Evolutionary conservation across 2,113 vertebrate species (phyloP).

Genomic region (Kryptolebias marmoratus): DNA sequence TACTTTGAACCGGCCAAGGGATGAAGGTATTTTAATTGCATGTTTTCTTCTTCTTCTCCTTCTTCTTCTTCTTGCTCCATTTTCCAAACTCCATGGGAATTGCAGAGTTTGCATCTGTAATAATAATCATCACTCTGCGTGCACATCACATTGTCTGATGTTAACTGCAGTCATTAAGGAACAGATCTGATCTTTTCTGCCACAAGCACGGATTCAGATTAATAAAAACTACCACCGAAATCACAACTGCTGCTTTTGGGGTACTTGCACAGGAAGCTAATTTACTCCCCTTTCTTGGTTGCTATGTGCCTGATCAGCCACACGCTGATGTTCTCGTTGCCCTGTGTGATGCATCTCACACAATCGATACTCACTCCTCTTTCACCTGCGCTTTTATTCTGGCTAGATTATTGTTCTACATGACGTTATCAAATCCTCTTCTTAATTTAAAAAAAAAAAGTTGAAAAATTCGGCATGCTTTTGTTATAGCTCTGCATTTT

Average conservation of each 20-base stretch:
- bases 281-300: constrained; percentile 41
- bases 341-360: constrained; percentile 40
- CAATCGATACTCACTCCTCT: constrained; percentile 55
- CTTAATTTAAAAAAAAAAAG: constrained; percentile 13
- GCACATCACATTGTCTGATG: constrained; percentile 29
- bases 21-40: constrained; percentile 85
- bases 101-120: constrained; percentile 46
- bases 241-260: constrained; percentile 34
- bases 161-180: constrained; percentile 26
- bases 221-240: constrained; percentile 28
- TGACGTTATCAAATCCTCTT: constrained; percentile 12
- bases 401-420: constrained; percentile 27
- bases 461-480: constrained; percentile 22
- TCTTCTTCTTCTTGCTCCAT: constrained; percentile 51
- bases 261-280: constrained; percentile 32
- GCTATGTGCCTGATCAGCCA: constrained; percentile 56
- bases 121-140: constrained; percentile 46
- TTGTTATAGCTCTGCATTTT: constrained; percentile 26
- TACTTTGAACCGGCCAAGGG: constrained; percentile 83
- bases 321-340: constrained; percentile 52
- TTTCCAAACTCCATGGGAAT: constrained; percentile 59
- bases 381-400: constrained; percentile 43
- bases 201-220: constrained; percentile 17
- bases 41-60: constrained; percentile 41
- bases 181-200: constrained; percentile 27